Percentiles rank a stretch among this genome's conserved stretches.
Evolutionary conservation across 2,888 invertebrate genomes (phyloP).

Genomic region (Rhagonycha lutea): DNA sequence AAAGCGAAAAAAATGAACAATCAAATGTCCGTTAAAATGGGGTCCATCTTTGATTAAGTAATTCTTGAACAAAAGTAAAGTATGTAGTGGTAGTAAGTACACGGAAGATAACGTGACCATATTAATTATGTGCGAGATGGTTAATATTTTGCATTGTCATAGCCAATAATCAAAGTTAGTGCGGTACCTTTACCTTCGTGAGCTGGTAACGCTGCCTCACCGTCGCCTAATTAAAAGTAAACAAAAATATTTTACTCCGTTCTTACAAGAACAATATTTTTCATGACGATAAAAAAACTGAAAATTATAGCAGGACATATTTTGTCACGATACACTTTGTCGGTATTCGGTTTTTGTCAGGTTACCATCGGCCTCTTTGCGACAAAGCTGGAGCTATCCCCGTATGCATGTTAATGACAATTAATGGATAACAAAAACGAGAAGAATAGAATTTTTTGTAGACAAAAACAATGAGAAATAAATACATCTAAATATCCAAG

Average conservation of each 20-base stretch:
- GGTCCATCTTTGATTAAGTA: background rate
- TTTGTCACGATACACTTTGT: slow-evolving; percentile 14
- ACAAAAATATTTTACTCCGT: slow-evolving; percentile 35
- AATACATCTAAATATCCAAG: slow-evolving; percentile 47
- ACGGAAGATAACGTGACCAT: slow-evolving; percentile 12
- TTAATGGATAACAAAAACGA: slow-evolving; percentile 44
- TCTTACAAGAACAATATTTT: slow-evolving; percentile 24
- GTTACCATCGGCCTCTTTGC: slow-evolving; percentile 32
- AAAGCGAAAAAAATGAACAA: background rate
- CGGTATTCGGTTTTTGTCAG: slow-evolving; percentile 37
- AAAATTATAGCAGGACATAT: background rate
- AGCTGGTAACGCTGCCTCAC: slow-evolving; percentile 38
- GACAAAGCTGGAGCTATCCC: slow-evolving; percentile 29
- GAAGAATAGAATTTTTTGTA: slow-evolving; percentile 42
- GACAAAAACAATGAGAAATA: slow-evolving; percentile 48
- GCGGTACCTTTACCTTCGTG: slow-evolving; percentile 36
- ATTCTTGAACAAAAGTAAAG: background rate
- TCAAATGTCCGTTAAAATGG: background rate
- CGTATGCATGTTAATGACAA: slow-evolving; percentile 45
- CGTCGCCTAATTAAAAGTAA: slow-evolving; percentile 42
- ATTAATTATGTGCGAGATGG: slow-evolving; percentile 35
- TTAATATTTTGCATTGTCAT: slow-evolving; percentile 42
- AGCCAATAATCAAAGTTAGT: slow-evolving; percentile 41
- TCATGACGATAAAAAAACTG: slow-evolving; percentile 10
- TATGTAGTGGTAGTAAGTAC: background rate